phyloP scores from a whole-genome alignment of 2,797 vertebrate species.

The Pangasius sanitwongsei region DNA sequence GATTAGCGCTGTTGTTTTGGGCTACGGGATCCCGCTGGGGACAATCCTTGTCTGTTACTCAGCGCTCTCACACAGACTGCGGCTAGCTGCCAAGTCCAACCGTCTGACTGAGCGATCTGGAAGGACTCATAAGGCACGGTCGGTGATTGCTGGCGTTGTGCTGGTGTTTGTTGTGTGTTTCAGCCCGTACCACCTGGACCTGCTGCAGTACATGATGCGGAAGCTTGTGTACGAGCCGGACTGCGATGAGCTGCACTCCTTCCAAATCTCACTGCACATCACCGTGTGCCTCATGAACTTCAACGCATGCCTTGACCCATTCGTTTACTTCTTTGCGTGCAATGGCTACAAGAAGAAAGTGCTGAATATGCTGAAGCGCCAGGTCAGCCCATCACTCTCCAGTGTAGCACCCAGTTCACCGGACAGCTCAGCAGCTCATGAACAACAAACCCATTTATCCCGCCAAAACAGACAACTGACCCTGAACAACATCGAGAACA shows the following conservation, averaged over 20 bases:
- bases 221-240: slow-evolving; percentile 56
- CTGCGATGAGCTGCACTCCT: slow-evolving; percentile 64
- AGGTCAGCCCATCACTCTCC: slow-evolving; percentile 76
- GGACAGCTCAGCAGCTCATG: slow-evolving; percentile 71
- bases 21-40: slow-evolving; percentile 67
- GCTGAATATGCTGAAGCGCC: slow-evolving; percentile 77
- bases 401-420: slow-evolving; percentile 73
- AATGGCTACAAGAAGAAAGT: slow-evolving; percentile 84
- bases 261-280: slow-evolving; percentile 72
- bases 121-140: slow-evolving; percentile 63
- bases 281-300: slow-evolving; percentile 73
- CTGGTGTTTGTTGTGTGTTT: slow-evolving; percentile 67
- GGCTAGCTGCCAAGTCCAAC: slow-evolving; percentile 61
- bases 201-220: slow-evolving; percentile 72
- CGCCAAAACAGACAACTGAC: neutral
- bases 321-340: slow-evolving; percentile 81
- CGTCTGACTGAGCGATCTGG: slow-evolving; percentile 53
- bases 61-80: slow-evolving; percentile 40
- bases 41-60: slow-evolving; percentile 70
- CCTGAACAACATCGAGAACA: slow-evolving; percentile 22
- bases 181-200: slow-evolving; percentile 71
- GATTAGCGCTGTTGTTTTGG: slow-evolving; percentile 58
- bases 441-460: slow-evolving; percentile 48
- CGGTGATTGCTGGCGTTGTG: slow-evolving; percentile 62
- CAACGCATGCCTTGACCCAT: slow-evolving; percentile 72